phyloP scores from a whole-genome alignment of 35 echinoderm and acorn worm species.

The Diadema setosum region DNA sequence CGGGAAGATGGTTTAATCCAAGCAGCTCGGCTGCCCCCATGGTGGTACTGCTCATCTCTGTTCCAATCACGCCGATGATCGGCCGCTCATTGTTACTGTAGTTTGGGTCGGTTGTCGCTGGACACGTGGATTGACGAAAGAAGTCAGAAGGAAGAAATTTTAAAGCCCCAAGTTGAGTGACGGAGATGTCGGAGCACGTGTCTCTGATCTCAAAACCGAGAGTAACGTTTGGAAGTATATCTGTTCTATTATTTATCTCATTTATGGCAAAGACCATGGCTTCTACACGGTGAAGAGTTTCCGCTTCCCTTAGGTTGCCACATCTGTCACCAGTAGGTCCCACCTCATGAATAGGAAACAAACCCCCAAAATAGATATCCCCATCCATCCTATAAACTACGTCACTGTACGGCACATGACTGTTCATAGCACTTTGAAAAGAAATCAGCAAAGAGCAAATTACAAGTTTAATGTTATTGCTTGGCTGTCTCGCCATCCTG shows the following conservation, averaged over 20 bases:
- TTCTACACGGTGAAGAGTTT: slow-evolving; percentile 43
- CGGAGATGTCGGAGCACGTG: slow-evolving; percentile 42
- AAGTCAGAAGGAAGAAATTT: slow-evolving; percentile 10
- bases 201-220: slow-evolving; percentile 64
- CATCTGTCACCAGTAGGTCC: neutral
- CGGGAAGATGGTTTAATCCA: slow-evolving; percentile 29
- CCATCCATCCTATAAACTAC: slow-evolving; percentile 31
- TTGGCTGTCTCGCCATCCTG: too few species aligned
- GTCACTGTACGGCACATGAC: slow-evolving; percentile 22
- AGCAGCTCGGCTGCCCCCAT: slow-evolving; percentile 30
- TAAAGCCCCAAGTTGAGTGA: neutral
- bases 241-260: slow-evolving; percentile 35
- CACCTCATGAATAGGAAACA: slow-evolving; percentile 21
- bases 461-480: too few species aligned
- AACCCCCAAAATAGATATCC: slow-evolving; percentile 45
- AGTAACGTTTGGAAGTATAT: slow-evolving; percentile 39
- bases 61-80: slow-evolving; percentile 47
- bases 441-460: too few species aligned
- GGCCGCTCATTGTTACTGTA: neutral
- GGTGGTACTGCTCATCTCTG: slow-evolving; percentile 50
- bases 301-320: slow-evolving; percentile 19
- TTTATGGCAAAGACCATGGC: slow-evolving; percentile 53
- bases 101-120: neutral
- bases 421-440: too few species aligned
- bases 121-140: neutral